phyloP scores from a whole-genome alignment of 2,113 vertebrate genomes.

The Nesogale talazaci region DNA sequence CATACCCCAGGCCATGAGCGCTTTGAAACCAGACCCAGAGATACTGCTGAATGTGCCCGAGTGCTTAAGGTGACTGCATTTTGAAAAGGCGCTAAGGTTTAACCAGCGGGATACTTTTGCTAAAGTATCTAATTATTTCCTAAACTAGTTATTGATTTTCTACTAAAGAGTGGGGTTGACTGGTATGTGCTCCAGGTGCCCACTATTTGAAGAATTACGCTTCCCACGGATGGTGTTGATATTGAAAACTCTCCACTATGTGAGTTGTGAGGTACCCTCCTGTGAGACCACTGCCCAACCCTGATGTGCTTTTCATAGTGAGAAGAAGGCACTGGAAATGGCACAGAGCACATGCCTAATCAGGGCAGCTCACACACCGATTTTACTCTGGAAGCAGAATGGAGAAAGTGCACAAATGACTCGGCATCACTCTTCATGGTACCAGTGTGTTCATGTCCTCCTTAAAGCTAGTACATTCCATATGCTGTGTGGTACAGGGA shows the following conservation, averaged over 20 bases:
- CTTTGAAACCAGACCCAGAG: background rate
- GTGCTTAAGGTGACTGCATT: background rate
- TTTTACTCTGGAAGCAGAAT: background rate
- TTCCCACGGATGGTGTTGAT: background rate
- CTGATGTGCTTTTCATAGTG: background rate
- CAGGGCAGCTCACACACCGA: background rate
- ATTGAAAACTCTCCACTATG: background rate
- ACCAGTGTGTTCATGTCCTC: background rate
- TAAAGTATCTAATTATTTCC: background rate
- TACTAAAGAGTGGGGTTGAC: background rate
- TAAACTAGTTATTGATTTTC: background rate
- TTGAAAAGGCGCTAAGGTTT: background rate
- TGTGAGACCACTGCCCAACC: background rate
- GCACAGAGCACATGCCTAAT: too few species aligned
- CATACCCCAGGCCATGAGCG: rapidly evolving
- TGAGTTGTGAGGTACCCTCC: background rate
- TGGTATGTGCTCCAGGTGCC: rapidly evolving
- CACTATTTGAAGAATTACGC: background rate
- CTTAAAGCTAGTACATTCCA: background rate
- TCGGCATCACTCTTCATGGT: too few species aligned
- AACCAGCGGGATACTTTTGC: background rate
- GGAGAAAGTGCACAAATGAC: background rate
- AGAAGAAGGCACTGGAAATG: background rate
- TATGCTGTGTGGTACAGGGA: rapidly evolving
- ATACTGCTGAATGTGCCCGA: background rate